These are phyloP conservation scores for Tinea semifulvella DNA, from an alignment of 2,888 invertebrate species.

Conservation along the genomic window DNA sequence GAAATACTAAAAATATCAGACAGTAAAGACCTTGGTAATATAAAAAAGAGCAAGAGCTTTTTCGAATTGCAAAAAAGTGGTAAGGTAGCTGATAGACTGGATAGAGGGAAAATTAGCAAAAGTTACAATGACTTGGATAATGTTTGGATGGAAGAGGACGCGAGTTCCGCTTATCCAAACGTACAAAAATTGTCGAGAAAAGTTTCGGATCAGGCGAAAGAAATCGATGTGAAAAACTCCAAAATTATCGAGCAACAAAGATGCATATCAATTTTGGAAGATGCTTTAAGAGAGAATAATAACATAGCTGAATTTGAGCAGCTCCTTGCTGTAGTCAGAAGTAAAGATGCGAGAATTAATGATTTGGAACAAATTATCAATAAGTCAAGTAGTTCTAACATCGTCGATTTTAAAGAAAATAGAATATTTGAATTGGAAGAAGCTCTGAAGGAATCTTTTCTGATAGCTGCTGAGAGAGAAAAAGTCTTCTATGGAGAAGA, in stretches of 20 bases:
- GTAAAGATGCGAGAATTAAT: constrained; percentile 74
- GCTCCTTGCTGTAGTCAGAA: constrained; percentile 62
- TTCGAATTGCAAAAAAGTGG: constrained; percentile 64
- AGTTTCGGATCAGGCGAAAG: constrained; percentile 50
- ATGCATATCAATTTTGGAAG: constrained; percentile 61
- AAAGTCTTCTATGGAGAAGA: constrained; percentile 72
- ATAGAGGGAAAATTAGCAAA: constrained; percentile 53
- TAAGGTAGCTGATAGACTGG: constrained; percentile 67
- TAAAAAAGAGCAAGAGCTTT: constrained; percentile 54
- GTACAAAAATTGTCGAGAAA: constrained; percentile 46
- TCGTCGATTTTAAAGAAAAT: constrained; percentile 51
- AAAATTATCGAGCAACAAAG: constrained; percentile 65
- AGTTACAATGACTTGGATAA: constrained; percentile 49
- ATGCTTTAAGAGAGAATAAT: constrained; percentile 62
- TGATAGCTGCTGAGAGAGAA: constrained; percentile 75
- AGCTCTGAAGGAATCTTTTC: constrained; percentile 82
- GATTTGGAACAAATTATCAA: constrained; percentile 78
- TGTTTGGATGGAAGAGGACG: constrained; percentile 30
- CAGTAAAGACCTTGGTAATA: constrained; percentile 38
- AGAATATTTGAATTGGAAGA: constrained; percentile 81
- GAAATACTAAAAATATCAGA: constrained; percentile 58
- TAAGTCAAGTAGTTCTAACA: constrained; percentile 43
- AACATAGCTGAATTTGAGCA: constrained; percentile 68
- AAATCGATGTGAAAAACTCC: constrained; percentile 57
- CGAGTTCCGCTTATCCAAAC: constrained; percentile 28